These are phyloP conservation scores for Oryzias melastigma DNA, from an alignment of 2,113 vertebrate genomes.

Conservation along the genomic window DNA sequence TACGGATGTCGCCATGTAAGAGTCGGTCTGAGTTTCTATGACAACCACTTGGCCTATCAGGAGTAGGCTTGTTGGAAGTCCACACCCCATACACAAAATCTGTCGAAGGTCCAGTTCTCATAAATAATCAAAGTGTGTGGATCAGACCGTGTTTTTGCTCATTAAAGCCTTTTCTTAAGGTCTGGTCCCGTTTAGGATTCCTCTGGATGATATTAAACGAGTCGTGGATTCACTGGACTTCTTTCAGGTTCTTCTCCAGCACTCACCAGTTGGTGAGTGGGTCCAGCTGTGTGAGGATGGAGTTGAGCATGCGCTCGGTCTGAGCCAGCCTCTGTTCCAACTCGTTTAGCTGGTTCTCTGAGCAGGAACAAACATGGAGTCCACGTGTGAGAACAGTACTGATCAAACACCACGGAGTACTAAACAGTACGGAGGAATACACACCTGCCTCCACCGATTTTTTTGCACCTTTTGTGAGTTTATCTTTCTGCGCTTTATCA, in stretches of 20 bases:
- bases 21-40: too few relatives aligned
- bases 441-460: conserved; percentile 84
- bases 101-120: too few relatives aligned
- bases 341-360: conserved; percentile 88
- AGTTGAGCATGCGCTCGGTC: conserved; percentile 90
- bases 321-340: conserved; percentile 86
- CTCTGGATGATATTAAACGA: too few relatives aligned
- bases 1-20: too few relatives aligned
- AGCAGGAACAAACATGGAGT: not conserved
- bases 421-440: conserved; percentile 19
- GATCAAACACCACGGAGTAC: conserved; percentile 8
- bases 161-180: too few relatives aligned
- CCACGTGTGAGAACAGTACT: not conserved
- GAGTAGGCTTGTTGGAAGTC: too few relatives aligned
- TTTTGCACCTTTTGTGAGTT: conserved; percentile 76
- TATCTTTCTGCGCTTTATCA: conserved; percentile 74
- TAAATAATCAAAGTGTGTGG: too few relatives aligned
- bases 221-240: too few relatives aligned
- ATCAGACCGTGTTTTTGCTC: too few relatives aligned
- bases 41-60: too few relatives aligned
- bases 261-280: conserved; percentile 89
- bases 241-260: not conserved
- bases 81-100: too few relatives aligned
- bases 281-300: conserved; percentile 88
- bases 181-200: too few relatives aligned